Evolutionary conservation across 2,888 invertebrate species (phyloP).

Genomic region (Seira musarum): DNA sequence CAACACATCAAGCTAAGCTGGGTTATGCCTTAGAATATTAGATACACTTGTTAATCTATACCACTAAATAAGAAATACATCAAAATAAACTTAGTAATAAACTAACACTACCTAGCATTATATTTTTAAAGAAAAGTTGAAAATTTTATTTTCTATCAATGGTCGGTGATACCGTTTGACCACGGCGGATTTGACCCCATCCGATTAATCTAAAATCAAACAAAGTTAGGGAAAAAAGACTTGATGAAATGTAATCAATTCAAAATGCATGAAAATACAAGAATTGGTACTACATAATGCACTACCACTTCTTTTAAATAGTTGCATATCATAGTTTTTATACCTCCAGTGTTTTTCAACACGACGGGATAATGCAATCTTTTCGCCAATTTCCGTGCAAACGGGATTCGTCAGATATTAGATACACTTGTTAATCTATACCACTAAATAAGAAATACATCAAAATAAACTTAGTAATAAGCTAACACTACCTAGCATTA

Average conservation of each 20-base stretch:
- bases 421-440: too few relatives aligned
- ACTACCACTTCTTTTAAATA: too few relatives aligned
- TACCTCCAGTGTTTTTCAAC: slow-evolving; percentile 99
- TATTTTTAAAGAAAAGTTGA: neutral
- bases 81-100: too few relatives aligned
- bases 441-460: too few relatives aligned
- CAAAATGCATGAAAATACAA: neutral
- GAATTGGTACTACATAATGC: too few relatives aligned
- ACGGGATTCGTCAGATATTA: slow-evolving; percentile 98
- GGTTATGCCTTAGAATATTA: too few relatives aligned
- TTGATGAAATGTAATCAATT: too few relatives aligned
- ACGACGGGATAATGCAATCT: slow-evolving; percentile 98
- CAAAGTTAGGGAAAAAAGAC: too few relatives aligned
- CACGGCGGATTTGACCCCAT: slow-evolving; percentile 99
- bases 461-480: too few relatives aligned
- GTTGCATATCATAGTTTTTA: slow-evolving; percentile 69
- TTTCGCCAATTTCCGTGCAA: slow-evolving; percentile 98
- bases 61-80: too few relatives aligned
- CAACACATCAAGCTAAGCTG: too few relatives aligned
- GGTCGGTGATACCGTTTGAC: slow-evolving; percentile 91
- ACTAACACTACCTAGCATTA: neutral
- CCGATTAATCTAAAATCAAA: slow-evolving; percentile 87
- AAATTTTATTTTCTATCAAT: slow-evolving; percentile 50
- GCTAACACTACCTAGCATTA: neutral
- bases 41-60: too few relatives aligned